Evolutionary conservation across 2,113 vertebrate species (phyloP).

Genomic region (Agapornis roseicollis): DNA sequence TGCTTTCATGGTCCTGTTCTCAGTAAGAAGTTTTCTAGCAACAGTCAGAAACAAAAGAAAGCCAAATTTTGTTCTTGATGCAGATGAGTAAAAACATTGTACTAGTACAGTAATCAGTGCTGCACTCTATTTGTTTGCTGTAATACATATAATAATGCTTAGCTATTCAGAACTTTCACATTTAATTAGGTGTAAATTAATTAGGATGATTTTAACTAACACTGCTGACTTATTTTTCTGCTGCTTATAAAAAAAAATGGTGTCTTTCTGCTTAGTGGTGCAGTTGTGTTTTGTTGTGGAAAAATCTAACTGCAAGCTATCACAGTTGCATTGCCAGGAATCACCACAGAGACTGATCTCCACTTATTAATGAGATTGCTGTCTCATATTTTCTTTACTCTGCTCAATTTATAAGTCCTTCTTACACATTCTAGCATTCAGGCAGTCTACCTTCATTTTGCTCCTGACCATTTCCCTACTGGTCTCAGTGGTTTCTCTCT

Average conservation of each 20-base stretch:
- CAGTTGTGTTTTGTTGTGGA: conserved; percentile 64
- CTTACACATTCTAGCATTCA: not conserved
- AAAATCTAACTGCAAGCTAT: conserved; percentile 62
- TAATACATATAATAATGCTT: not conserved
- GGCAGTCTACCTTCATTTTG: not conserved
- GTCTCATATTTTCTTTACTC: conserved; percentile 10
- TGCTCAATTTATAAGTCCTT: conserved; percentile 11
- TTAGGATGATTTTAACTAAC: conserved; percentile 32
- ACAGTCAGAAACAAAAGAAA: not conserved
- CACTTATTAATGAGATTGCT: conserved; percentile 41
- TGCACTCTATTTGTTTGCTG: not conserved
- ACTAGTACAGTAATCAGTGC: not conserved
- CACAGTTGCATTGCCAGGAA: not conserved
- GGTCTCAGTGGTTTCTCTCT: not conserved
- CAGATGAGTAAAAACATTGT: not conserved
- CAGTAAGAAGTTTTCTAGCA: not conserved
- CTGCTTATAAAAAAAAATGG: conserved; percentile 48
- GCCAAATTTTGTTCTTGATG: not conserved
- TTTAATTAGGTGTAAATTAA: conserved; percentile 35
- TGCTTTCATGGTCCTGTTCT: not conserved
- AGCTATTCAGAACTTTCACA: not conserved
- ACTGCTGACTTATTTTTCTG: conserved; percentile 50
- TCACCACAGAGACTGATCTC: conserved; percentile 15
- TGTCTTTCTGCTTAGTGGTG: conserved; percentile 65
- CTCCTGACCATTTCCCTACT: not conserved